phyloP scores from a whole-genome alignment of 53 echinoderm and acorn worm genomes.

The Stichopus horrens region DNA sequence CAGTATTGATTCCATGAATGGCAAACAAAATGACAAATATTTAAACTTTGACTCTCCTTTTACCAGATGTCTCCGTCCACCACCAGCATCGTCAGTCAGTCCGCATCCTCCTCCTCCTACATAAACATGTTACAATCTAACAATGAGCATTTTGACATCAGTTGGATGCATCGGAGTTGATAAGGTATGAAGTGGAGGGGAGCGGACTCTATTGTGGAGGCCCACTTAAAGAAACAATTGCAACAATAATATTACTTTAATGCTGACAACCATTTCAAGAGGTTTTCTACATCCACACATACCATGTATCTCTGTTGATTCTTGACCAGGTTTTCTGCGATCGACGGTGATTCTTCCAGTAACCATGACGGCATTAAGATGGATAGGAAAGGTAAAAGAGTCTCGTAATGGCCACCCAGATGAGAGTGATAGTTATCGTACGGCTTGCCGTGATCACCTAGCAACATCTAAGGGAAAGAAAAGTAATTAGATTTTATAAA shows the following conservation, averaged over 20 bases:
- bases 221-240: not conserved
- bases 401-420: constrained; percentile 90
- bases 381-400: constrained; percentile 88
- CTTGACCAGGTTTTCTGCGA: constrained; percentile 69
- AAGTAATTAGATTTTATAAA: too few relatives aligned
- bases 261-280: not conserved
- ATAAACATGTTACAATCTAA: not conserved
- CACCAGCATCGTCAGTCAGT: too few relatives aligned
- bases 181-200: not conserved
- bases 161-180: not conserved
- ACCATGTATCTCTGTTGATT: constrained; percentile 95
- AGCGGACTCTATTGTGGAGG: not conserved
- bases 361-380: constrained; percentile 86
- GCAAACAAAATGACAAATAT: too few relatives aligned
- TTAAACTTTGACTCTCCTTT: too few relatives aligned
- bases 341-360: constrained; percentile 62
- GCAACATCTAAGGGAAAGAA: constrained; percentile 59
- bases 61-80: too few relatives aligned
- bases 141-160: not conserved
- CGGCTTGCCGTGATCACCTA: constrained; percentile 97
- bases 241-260: not conserved
- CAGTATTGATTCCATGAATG: too few relatives aligned
- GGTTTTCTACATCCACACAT: not conserved
- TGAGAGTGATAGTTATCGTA: constrained; percentile 71
- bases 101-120: too few relatives aligned